Evolutionary conservation across 2,888 invertebrate species (phyloP), one percentile per base, ranked within the genome.

Genomic region (Orchesella flavescens): DNA sequence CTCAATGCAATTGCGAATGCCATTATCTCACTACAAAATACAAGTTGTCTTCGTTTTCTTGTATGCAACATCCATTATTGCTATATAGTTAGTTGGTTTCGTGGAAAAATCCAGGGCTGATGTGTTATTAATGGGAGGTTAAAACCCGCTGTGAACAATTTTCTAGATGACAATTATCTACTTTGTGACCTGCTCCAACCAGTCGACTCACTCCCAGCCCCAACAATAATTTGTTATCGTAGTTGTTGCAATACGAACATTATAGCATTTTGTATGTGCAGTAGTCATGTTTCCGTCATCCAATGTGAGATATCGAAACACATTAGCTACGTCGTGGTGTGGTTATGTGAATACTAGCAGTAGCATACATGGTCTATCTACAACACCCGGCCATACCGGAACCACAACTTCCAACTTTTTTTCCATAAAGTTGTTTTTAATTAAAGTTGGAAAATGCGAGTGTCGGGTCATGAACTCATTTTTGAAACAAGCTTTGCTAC

Each of bases 381-480:
- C 7, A 57, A 59, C 19, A 46, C 13, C 34, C 19, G 21, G 24
- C 3, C 13, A 13, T 15, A 61, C 24, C 7, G 2, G 24, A 59
- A 59, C 59, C 21, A 19, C 21, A 53, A 61, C 61, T 24, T 9
- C 13, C 24, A 49, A 13, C n/a, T 72, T 34, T 46, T n/a, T 72
- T 49, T 21, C 44, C 21, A 44, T 53, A 19, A 68, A 44, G 24
- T 44, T 46, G 44, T 34, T 63, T 21, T 55, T 79, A 79, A 79
- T 80, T 73, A 80, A 80, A 80, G 21, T 44, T 15, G 57, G 53
- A 19, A 55, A 55, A 80, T 49, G 73, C 57, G 80, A 80, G 80
- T 73, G 73, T 34, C 80, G 57, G 80, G 80, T 80, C 80, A 80
- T 80, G 80, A 80, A 80, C 80, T 73, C 59, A 69, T 19, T 65